Conservation (phyloP, 2,113 vertebrate species). For the Tachysurus fulvidraco region DNA sequence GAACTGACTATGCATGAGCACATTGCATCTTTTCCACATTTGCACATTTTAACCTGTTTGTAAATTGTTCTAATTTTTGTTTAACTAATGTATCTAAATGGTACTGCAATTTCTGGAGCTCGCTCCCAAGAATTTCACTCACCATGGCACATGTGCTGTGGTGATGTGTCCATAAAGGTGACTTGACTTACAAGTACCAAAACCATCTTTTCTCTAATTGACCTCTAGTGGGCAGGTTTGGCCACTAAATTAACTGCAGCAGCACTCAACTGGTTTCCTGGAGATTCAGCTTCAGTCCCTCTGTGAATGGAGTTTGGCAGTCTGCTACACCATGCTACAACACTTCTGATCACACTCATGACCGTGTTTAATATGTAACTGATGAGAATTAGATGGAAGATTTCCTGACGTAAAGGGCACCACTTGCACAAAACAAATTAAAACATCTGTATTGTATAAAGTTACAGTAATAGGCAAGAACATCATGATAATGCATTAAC, state of each 20-base stretch:
- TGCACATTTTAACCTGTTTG: no score
- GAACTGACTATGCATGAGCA: no score
- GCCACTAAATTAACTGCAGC: background rate
- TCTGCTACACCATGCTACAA: background rate
- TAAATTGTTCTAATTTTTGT: no score
- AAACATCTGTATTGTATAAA: background rate
- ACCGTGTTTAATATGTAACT: background rate
- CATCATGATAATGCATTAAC: conserved; percentile 46
- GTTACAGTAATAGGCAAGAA: background rate
- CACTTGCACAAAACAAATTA: background rate
- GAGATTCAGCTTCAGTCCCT: background rate
- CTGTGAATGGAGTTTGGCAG: background rate
- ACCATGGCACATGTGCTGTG: no score
- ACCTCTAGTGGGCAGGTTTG: conserved; percentile 9
- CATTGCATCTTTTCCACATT: no score
- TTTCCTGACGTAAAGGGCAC: background rate
- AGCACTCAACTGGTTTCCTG: background rate
- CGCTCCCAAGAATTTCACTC: no score
- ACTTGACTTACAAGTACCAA: no score
- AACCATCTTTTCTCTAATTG: background rate
- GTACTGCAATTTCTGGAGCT: no score
- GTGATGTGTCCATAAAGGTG: no score
- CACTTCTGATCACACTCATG: background rate
- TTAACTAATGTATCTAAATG: no score
- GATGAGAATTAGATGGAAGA: background rate